Evolutionary conservation across 1,140 invertebrate genomes (phyloP), one percentile per base, ranked within the genome.

Genomic region (Drosophila sp.): DNA sequence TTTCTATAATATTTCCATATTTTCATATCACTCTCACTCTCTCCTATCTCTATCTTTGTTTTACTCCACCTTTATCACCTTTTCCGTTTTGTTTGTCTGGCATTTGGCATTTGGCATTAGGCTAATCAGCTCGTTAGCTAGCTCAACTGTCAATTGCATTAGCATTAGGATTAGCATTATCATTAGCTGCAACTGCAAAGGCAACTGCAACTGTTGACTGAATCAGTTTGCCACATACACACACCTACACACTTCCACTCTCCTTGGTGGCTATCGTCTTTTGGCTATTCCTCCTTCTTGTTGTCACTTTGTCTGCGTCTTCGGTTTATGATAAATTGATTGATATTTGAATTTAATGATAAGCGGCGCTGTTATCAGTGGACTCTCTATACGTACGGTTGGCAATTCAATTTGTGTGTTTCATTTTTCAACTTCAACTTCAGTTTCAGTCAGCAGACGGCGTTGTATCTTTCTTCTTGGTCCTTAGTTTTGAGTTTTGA

Each of bases 261-360:
- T 43, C 29, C 29, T 13, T 2, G 8, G 11, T 29, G 14, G 46
- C 38, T 27, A 18, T 40, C 11, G 38, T 25, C 36, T 27, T 51
- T 29, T 29, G 18, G 29, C 57, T 53, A 27, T 38, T 51, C 14
- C 50, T 9, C 32, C 40, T 63, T 7, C 32, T 38, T 75, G 57
- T 64, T 80, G 78, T 53, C 54, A 40, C 51, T 34, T 36, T 43
- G 29, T 11, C 5, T 43, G n/a, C 27, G 34, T 29, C 62, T 54
- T 69, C 32, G 51, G 27, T 72, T 89, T 89, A 89, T 89, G 83
- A 89, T 89, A 89, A 89, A 89, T 89, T 89, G 83, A 89, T 89
- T 89, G 83, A 89, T 89, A 89, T 89, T 89, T 83, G 83, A 89
- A 89, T 89, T 89, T 89, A 89, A 89, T 89, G 83, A 89, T 89